A percentile compares a stretch with the other conserved stretches of the same genome.
Conservation (phyloP, 2,113 vertebrate species). For the Thamnophis sirtalis region DNA sequence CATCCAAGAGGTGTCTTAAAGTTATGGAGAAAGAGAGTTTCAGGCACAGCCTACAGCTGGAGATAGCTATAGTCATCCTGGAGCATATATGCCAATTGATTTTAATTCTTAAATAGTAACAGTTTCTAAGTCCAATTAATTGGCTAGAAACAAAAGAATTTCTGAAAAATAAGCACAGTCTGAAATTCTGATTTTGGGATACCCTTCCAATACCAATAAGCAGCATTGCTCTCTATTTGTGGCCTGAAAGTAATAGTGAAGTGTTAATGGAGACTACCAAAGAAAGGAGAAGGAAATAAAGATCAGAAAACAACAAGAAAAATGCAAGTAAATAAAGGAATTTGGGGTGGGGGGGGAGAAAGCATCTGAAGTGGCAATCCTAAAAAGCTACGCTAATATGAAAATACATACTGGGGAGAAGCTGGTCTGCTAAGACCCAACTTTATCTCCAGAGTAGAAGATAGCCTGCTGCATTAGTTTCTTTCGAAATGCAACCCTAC, state of each 20-base stretch:
- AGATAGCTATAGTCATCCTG: neutral
- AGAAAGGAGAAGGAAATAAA: neutral
- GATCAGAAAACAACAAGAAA: neutral
- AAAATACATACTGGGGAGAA: neutral
- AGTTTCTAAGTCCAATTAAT: neutral
- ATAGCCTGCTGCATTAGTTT: neutral
- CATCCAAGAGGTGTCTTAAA: neutral
- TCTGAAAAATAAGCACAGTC: neutral
- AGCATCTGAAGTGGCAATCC: neutral
- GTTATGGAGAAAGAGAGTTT: neutral
- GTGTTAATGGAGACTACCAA: neutral
- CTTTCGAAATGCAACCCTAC: neutral
- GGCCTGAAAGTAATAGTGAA: neutral
- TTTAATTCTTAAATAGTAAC: neutral
- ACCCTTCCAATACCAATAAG: neutral
- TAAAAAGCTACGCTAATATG: neutral
- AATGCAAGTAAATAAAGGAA: neutral
- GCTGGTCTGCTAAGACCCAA: neutral
- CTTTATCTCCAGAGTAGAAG: neutral
- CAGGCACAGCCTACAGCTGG: neutral
- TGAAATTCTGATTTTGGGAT: neutral
- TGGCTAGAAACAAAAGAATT: neutral
- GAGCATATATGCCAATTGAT: neutral
- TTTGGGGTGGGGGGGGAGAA: neutral
- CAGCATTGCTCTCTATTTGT: too few relatives aligned